Base-by-base conservation (phyloP, 1,140 invertebrate genomes). In the Colletes latitarsis region DNA sequence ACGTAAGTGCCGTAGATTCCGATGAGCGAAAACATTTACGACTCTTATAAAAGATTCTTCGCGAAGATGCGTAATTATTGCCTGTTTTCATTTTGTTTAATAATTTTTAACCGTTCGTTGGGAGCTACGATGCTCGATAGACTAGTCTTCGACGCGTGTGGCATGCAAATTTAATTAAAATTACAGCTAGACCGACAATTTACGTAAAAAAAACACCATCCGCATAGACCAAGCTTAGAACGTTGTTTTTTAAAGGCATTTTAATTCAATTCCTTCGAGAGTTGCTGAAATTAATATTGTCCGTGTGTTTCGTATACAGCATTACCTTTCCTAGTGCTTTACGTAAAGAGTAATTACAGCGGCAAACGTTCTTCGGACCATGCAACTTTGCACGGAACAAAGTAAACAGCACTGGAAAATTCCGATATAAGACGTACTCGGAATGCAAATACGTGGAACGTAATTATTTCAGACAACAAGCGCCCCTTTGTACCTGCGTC, bases 391-490 rank as follows among this genome's bases (percentile, higher is more conserved):
- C 30, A 14, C 15, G 49, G 12, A 41, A 41, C 30, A 53, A 66
- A 52, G 60, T n/a, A 14, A 39, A 21, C 39, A 17, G n/a, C 12
- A n/a, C 17, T 10, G 21, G 6, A 17, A 39, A 64, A 74, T 74
- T 74, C 30, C 43, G 60, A 64, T 74, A 74, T 74, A 52, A 49
- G 60, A 64, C 21, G 12, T 41, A 39, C 21, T 49, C 15, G 15
- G 21, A 39, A 64, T 64, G 72, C 46, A 74, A 74, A 63, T 64
- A 52, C 72, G 21, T 41, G 72, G 14, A 74, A 52, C 30, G 58
- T 64, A 74, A 74, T 64, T 74, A 41, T 46, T 64, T 21, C 17
- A 30, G 43, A 64, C 8, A 14, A 49, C 60, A 53, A 62, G 17
- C 15, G n/a, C 9, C 17, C 4, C 6, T 39, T 53, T 49, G 21